Conservation (phyloP, 2,888 invertebrate species). For the Cheilosia urbana region DNA sequence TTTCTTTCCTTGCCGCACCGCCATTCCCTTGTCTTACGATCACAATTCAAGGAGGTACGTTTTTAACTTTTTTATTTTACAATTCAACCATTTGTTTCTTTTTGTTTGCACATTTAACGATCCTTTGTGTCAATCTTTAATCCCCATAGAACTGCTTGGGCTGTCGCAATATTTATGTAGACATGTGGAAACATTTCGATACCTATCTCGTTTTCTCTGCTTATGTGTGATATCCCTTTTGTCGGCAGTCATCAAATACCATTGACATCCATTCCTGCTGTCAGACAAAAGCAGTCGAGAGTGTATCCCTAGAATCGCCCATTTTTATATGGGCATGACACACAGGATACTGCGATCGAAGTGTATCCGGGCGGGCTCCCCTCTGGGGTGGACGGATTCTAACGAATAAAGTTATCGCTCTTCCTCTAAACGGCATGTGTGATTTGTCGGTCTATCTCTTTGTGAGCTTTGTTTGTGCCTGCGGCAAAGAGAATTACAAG, state of each 20-base stretch:
- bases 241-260: slow-evolving; percentile 37
- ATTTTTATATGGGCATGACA: neutral
- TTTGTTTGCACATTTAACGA: slow-evolving; percentile 7
- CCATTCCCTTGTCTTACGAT: slow-evolving; percentile 5
- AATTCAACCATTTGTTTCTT: slow-evolving; percentile 21
- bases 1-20: neutral
- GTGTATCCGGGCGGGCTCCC: slow-evolving; percentile 37
- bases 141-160: slow-evolving; percentile 16
- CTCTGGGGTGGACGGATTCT: slow-evolving; percentile 29
- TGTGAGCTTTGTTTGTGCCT: neutral
- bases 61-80: neutral
- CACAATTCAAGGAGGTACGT: slow-evolving; percentile 3
- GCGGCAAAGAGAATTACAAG: neutral
- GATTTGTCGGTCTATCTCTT: slow-evolving; percentile 15
- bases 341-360: neutral
- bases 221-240: slow-evolving; percentile 8
- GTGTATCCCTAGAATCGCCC: neutral
- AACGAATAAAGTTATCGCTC: slow-evolving; percentile 11
- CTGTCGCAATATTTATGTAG: slow-evolving; percentile 24
- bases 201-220: slow-evolving; percentile 1
- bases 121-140: slow-evolving; percentile 58
- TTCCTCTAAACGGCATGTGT: slow-evolving; percentile 25
- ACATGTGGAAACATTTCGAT: slow-evolving; percentile 15
- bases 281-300: slow-evolving; percentile 11
- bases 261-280: slow-evolving; percentile 25